Percentiles rank a stretch among this genome's conserved stretches.
Conservation (phyloP, 2,888 invertebrate species). For the Oasisia sp. region DNA sequence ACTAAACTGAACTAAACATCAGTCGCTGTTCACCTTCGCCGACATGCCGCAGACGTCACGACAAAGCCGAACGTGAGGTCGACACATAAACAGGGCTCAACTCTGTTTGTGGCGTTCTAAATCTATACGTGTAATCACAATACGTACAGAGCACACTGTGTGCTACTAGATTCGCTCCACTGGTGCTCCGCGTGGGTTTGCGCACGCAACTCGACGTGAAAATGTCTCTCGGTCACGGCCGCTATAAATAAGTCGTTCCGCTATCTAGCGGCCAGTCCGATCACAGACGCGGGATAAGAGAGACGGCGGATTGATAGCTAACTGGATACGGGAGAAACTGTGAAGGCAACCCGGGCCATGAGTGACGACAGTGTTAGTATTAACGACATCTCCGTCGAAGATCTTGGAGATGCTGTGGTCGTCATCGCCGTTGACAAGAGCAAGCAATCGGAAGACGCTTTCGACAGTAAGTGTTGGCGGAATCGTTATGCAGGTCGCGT, state of each 20-base stretch:
- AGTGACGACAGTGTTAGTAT: slow-evolving; percentile 3
- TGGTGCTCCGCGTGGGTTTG: background rate
- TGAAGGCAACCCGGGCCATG: background rate
- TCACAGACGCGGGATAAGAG: background rate
- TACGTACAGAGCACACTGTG: background rate
- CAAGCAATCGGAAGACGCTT: background rate
- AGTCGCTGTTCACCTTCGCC: background rate
- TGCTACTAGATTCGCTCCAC: background rate
- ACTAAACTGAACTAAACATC: background rate
- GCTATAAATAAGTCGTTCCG: background rate
- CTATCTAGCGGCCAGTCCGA: background rate
- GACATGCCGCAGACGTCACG: background rate
- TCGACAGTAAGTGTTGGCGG: background rate
- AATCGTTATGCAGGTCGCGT: background rate
- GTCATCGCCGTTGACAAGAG: background rate
- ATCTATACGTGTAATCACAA: background rate
- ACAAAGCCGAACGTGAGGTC: background rate
- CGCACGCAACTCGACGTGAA: background rate
- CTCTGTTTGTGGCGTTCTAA: background rate
- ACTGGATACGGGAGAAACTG: background rate
- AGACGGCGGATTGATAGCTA: background rate
- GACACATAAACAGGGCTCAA: background rate
- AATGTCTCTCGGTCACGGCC: background rate
- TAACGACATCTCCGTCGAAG: background rate
- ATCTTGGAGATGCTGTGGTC: background rate